These are phyloP conservation scores for Zaprionus bogoriensis DNA, from an alignment of 2,888 invertebrate species.

Conservation along the genomic window DNA sequence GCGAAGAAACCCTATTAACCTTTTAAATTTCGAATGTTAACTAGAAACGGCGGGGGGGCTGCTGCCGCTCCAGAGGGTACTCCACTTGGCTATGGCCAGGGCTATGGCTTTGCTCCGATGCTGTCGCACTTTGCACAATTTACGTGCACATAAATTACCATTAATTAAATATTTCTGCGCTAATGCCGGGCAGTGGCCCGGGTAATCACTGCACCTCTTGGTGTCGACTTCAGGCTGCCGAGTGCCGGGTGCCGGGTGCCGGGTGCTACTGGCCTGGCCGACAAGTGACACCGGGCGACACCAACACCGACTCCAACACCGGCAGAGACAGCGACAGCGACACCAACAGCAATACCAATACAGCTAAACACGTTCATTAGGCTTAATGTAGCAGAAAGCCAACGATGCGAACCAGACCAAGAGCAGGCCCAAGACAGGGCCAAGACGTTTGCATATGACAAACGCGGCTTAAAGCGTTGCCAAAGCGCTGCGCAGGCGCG, in stretches of 20 bases:
- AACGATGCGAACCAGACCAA: constrained; percentile 2
- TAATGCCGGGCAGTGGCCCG: constrained; percentile 61
- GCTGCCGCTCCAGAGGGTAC: constrained; percentile 4
- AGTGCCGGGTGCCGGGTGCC: constrained; percentile 28
- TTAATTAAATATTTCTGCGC: constrained; percentile 82
- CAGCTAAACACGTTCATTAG: constrained; percentile 73
- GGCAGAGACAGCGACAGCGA: constrained; percentile 14
- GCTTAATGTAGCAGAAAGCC: constrained; percentile 60
- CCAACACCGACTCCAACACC: constrained; percentile 24
- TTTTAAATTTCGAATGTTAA: constrained; percentile 65
- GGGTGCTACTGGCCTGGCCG: constrained; percentile 32
- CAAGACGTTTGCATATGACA: constrained; percentile 72
- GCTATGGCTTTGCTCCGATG: constrained; percentile 35
- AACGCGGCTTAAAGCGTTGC: constrained; percentile 52
- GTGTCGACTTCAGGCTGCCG: too few species aligned
- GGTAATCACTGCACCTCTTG: constrained; percentile 72
- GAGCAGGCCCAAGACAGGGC: constrained; percentile 42
- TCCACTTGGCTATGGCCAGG: constrained; percentile 12
- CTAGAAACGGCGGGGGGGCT: constrained; percentile 67
- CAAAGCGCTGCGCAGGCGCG: constrained; percentile 53
- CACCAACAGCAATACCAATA: constrained; percentile 53
- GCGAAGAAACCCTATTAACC: constrained; percentile 66
- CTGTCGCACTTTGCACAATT: constrained; percentile 76
- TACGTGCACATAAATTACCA: constrained; percentile 82
- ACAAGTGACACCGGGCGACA: constrained; percentile 64